Base-by-base conservation (phyloP, 2,113 vertebrate species). In the Odocoileus hemionus region DNA sequence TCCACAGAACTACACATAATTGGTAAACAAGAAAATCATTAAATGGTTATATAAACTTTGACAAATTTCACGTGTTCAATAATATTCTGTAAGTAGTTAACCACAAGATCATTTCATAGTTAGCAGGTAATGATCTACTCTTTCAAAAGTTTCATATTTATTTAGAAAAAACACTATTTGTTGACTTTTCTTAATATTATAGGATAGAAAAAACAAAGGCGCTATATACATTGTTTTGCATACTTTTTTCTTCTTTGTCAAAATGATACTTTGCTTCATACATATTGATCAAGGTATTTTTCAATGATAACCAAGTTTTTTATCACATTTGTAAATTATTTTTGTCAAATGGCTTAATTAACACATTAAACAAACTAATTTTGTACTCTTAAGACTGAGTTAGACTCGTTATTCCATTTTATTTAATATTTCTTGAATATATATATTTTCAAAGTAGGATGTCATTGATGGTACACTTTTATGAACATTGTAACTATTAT, bases 401-500 rank as follows among this genome's bases (percentile, higher is more conserved):
- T 30, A 61, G 33, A 47, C 15, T 45, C 39, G 89, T 3, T 39
- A n/a, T 80, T 94, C 1, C 36, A 55, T 43, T 47, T n/a, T 17
- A 89, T 60, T 85, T 92, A 76, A 17, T 58, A 97, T 74, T 61
- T 55, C 33, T 92, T 79, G 7, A 80, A 97, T 57, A 89, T 60
- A 33, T 84, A 8, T 89, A n/a, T 94, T 97, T 93, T 95, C 28
- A 70, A 85, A 64, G 26, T 67, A 55, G 28, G 5, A 16, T 87
- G 3, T 36, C 30, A 89, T 11, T 82, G 57, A 17, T 78, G 28
- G 45, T 19, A 70, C 28, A 94, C 4, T 52, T 79, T 94, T 76
- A 67, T 55, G 36, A 93, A 89, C 52, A 21, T 2, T 25, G 16
- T 21, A 9, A 82, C 67, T 82, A 58, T 79, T 55, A 26, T 39